These are phyloP conservation scores for Cebidichthys violaceus DNA, from an alignment of 2,113 vertebrate genomes.

Conservation along the genomic window DNA sequence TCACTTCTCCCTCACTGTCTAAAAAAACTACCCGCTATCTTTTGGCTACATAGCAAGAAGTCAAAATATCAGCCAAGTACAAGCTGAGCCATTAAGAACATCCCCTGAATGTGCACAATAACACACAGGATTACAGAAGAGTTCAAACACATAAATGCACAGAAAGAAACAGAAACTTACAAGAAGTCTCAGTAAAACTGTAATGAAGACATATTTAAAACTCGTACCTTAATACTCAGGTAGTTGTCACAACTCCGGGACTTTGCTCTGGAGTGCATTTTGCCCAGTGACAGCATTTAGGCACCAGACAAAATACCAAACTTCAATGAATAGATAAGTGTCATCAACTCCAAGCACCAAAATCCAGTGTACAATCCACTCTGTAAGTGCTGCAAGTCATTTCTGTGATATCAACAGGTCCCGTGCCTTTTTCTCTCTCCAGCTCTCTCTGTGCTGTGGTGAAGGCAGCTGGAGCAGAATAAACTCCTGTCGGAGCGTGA, in stretches of 20 bases:
- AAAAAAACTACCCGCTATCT: conserved; percentile 32
- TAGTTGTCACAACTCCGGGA: conserved; percentile 82
- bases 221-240: conserved; percentile 83
- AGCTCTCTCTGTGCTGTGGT: conserved; percentile 43
- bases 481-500: conserved; percentile 79
- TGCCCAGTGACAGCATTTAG: conserved; percentile 74
- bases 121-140: background rate
- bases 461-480: conserved; percentile 74
- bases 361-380: conserved; percentile 40
- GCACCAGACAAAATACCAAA: conserved; percentile 37
- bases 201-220: background rate
- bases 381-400: conserved; percentile 44
- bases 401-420: conserved; percentile 57
- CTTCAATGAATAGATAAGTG: conserved; percentile 12
- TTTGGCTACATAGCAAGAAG: conserved; percentile 47
- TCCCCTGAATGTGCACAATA: conserved; percentile 25
- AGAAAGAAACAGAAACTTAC: background rate
- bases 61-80: conserved; percentile 49
- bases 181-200: background rate
- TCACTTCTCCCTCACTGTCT: background rate
- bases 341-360: conserved; percentile 32
- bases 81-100: conserved; percentile 44
- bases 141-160: background rate
- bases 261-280: conserved; percentile 83
- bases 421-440: conserved; percentile 18